Base-by-base conservation (phyloP, 2,113 vertebrate species). In the Mus spicilegus region DNA sequence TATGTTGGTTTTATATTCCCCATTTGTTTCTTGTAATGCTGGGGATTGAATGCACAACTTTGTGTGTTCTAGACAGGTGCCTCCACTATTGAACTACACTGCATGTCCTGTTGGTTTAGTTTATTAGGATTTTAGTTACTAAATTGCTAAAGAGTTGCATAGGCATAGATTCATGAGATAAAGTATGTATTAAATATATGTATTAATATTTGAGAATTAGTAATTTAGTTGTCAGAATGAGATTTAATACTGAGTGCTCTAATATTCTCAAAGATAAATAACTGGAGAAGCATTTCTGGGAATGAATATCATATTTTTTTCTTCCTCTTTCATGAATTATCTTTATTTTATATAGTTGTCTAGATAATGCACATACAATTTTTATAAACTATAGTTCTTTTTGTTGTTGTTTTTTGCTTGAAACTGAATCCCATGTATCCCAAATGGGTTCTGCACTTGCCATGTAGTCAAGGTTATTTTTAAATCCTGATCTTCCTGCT, bases 241-340 rank as follows among this genome's bases (percentile, higher is more conserved):
- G 8, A 82, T 85, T 67, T 87, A 87, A 8, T 91, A 82, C 16
- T 20, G 88, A 90, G 26, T 96, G 36, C 3, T 90, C 22, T 87
- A 72, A 1, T 19, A 51, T 30, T 95, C 58, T 67, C 19, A 70
- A 93, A 95, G 56, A 84, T 88, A 49, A n/a, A 58, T 96, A 91
- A 85, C 13, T 84, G 42, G 73, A 90, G 17, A 73, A 94, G 10
- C 85, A 30, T 90, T 97, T 97, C 65, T 95, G 24, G 54, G n/a
- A 30, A 4, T 89, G 33, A 30, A 4, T 91, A 73, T 89, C 69
- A 92, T 56, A 90, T 13, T 87, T 54, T 72, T 65, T 84, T 72
- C 58, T 63, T 70, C 30, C 91, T 8, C n/a, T 51, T 58, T 87
- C 36, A 88, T 12, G 46, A 78, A 56, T 77, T 90, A 19, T 28